Conservation (phyloP, 2,888 invertebrate genomes). For the Serrognathus titanus region DNA sequence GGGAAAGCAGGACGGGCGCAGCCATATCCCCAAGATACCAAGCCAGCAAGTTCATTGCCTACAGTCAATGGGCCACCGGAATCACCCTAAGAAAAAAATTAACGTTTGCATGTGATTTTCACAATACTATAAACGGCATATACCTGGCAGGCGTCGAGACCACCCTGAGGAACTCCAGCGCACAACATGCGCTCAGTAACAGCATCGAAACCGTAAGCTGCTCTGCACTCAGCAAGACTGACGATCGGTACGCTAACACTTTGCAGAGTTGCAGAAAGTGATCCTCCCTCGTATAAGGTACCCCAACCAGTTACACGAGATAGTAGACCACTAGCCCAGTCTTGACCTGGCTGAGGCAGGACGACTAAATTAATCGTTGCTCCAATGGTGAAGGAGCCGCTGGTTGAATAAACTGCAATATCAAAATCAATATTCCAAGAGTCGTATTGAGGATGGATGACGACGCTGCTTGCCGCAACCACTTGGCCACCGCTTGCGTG, state of each 20-base stretch:
- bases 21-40: slow-evolving; percentile 41
- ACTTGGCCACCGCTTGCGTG: slow-evolving; percentile 8
- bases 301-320: slow-evolving; percentile 12
- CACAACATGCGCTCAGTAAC: slow-evolving; percentile 53
- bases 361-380: not conserved
- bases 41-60: slow-evolving; percentile 35
- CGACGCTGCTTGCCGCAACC: slow-evolving; percentile 2
- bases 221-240: not conserved
- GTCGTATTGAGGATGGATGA: slow-evolving; percentile 8
- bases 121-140: not conserved
- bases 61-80: slow-evolving; percentile 40
- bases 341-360: not conserved
- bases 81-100: slow-evolving; percentile 31
- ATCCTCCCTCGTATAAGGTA: slow-evolving; percentile 9
- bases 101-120: not conserved
- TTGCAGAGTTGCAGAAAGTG: not conserved
- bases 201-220: not conserved
- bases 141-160: slow-evolving; percentile 56
- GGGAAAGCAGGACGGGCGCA: slow-evolving; percentile 37
- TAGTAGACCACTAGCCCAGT: not conserved
- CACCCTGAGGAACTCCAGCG: slow-evolving; percentile 52
- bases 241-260: not conserved
- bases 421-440: not conserved
- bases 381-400: not conserved
- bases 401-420: not conserved